Conservation (phyloP, 53 echinoderm and acorn worm genomes). For the Echinometra lucunter region DNA sequence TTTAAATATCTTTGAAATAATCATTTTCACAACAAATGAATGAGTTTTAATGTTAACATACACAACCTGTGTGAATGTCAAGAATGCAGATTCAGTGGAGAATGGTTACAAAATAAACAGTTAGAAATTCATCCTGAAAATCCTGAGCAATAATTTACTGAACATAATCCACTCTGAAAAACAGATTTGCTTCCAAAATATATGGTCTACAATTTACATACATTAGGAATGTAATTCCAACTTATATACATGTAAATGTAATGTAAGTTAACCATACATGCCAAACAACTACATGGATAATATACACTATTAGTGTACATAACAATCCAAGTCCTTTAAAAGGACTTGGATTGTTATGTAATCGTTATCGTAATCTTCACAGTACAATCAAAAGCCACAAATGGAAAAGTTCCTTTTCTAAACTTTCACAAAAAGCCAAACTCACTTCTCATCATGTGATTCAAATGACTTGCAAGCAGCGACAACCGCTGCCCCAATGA, state of each 20-base stretch:
- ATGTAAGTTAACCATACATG: neutral
- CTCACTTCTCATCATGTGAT: conserved; percentile 27
- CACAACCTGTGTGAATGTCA: no score
- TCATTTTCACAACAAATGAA: no score
- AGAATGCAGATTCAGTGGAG: no score
- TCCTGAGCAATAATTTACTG: no score
- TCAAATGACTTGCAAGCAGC: conserved; percentile 5
- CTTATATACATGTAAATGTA: no score
- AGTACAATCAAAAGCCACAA: neutral
- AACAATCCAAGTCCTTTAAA: no score
- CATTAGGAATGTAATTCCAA: neutral
- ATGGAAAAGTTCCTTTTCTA: neutral
- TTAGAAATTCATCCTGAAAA: no score
- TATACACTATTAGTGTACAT: neutral
- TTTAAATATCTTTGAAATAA: no score
- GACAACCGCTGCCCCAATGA: conserved; percentile 1
- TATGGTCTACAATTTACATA: neutral
- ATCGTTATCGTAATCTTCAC: conserved; percentile 16
- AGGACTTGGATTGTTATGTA: neutral
- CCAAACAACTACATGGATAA: neutral
- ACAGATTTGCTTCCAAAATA: no score
- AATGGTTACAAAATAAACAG: no score
- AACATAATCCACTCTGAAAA: no score
- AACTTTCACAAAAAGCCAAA: conserved; percentile 11
- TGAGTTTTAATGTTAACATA: no score